Conservation (phyloP, 1,140 invertebrate species). For the Eufriesea mexicana region DNA sequence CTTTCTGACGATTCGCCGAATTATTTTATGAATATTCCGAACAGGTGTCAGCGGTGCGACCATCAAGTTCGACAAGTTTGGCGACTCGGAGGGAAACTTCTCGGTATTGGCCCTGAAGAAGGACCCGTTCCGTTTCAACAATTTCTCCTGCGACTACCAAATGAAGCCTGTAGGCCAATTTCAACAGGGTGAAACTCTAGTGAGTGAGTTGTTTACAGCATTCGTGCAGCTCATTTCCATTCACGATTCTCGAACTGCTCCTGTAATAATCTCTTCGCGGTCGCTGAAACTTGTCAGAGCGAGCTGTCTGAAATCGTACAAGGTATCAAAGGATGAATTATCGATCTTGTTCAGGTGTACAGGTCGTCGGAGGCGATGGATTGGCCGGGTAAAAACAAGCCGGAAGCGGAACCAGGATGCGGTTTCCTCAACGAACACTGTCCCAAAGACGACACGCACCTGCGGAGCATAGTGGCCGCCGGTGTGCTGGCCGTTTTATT, state of each 20-base stretch:
- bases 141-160: slow-evolving; percentile 87
- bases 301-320: background rate
- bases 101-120: slow-evolving; percentile 92
- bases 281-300: background rate
- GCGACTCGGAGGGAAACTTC: slow-evolving; percentile 98
- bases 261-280: background rate
- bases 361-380: slow-evolving; percentile 87
- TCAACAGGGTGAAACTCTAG: slow-evolving; percentile 88
- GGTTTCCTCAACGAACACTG: slow-evolving; percentile 94
- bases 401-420: slow-evolving; percentile 95
- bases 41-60: slow-evolving; percentile 95
- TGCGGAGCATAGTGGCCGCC: slow-evolving; percentile 89
- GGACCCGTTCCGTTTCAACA: slow-evolving; percentile 79
- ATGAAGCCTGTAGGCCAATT: slow-evolving; percentile 93
- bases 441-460: slow-evolving; percentile 89
- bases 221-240: slow-evolving; percentile 33
- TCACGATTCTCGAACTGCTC: background rate
- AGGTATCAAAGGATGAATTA: background rate
- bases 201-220: slow-evolving; percentile 85
- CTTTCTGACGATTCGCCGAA: no score
- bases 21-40: background rate
- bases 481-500: slow-evolving; percentile 89
- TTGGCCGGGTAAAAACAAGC: slow-evolving; percentile 93
- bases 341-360: slow-evolving; percentile 84
- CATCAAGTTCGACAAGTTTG: slow-evolving; percentile 94